Percentiles rank a stretch among this genome's conserved stretches.
phyloP scores from a whole-genome alignment of 2,888 invertebrate genomes.

The Lasioglossum calceatum region DNA sequence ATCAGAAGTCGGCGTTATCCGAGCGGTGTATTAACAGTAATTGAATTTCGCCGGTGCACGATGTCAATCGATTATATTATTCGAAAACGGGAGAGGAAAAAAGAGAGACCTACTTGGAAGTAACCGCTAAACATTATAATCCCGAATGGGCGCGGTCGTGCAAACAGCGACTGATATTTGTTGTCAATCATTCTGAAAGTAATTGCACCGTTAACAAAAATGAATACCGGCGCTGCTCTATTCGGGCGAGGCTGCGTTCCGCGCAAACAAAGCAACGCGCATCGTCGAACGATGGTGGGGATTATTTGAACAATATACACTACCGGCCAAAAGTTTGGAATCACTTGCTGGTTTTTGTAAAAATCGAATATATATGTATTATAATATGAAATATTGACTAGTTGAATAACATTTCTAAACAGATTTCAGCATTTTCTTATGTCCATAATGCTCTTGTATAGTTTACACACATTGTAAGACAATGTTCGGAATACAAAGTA shows the following conservation, averaged over 20 bases:
- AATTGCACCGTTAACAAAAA: constrained; percentile 53
- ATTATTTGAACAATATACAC: constrained; percentile 19
- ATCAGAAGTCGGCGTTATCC: constrained; percentile 46
- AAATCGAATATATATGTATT: too few species aligned
- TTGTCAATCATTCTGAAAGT: constrained; percentile 46
- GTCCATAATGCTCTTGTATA: too few species aligned
- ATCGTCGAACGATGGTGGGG: neutral
- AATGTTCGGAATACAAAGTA: too few species aligned
- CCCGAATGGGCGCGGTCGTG: constrained; percentile 23
- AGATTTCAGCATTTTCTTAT: too few species aligned
- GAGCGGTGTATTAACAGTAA: constrained; percentile 44
- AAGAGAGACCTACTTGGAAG: neutral
- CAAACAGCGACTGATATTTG: constrained; percentile 36
- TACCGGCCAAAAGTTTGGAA: too few species aligned
- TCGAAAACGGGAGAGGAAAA: constrained; percentile 2
- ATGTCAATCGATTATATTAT: constrained; percentile 57
- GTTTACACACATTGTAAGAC: too few species aligned
- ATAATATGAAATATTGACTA: too few species aligned
- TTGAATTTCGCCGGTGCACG: constrained; percentile 53
- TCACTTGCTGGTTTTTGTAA: too few species aligned
- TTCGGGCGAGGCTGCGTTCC: constrained; percentile 17
- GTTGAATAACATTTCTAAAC: too few species aligned
- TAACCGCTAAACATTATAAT: constrained; percentile 48
- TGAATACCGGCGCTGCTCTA: constrained; percentile 22
- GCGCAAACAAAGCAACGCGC: constrained; percentile 1